A percentile compares a stretch with the other conserved stretches of the same genome.
phyloP scores from a whole-genome alignment of 2,888 invertebrate species.

The Nemotelus pantherinus region DNA sequence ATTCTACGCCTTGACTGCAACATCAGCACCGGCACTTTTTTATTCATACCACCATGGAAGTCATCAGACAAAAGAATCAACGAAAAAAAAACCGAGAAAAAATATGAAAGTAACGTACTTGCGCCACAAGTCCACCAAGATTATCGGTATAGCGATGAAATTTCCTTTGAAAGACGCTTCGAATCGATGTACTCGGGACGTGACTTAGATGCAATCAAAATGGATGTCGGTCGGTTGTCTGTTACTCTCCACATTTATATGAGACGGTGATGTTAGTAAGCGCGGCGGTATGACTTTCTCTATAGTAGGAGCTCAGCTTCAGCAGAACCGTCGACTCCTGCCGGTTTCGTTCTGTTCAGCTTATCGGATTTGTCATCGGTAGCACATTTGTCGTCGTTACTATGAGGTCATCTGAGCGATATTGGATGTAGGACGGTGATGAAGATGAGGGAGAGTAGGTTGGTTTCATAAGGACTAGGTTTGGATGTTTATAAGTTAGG shows the following conservation, averaged over 20 bases:
- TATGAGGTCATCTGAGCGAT: not conserved
- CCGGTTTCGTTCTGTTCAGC: not conserved
- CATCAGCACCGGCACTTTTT: not conserved
- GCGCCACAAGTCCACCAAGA: no score
- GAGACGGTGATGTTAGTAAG: no score
- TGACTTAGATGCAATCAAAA: constrained; percentile 32
- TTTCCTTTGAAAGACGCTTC: not conserved
- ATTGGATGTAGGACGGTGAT: no score
- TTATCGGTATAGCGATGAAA: constrained; percentile 19
- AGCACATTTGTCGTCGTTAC: constrained; percentile 9
- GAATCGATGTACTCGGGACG: not conserved
- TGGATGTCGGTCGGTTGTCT: not conserved
- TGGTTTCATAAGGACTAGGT: no score
- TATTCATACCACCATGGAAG: no score
- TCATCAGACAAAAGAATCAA: not conserved
- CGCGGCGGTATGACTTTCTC: no score
- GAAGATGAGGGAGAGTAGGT: no score
- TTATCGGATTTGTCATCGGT: not conserved
- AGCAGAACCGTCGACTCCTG: no score
- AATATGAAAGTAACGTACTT: not conserved
- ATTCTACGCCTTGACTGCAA: not conserved
- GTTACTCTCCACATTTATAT: no score
- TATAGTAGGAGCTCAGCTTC: no score
- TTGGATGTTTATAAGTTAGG: no score
- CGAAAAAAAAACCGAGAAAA: not conserved